A percentile compares a stretch with the other conserved stretches of the same genome.
Conservation (phyloP, 2,113 vertebrate species). For the Sialia sialis region DNA sequence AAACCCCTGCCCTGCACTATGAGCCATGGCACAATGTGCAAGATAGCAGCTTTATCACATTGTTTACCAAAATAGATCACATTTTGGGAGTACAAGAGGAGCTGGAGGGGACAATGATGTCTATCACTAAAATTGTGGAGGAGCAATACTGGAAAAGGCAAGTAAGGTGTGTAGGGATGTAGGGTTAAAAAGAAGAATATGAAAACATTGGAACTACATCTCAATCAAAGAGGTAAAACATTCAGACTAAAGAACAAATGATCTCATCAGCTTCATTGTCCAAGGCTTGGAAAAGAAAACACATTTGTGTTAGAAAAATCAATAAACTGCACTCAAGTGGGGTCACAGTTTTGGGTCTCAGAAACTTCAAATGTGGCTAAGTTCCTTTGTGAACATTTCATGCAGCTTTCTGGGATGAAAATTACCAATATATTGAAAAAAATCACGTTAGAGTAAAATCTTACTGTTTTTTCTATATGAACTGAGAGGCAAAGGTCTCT, state of each 20-base stretch:
- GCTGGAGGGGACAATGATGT: background rate
- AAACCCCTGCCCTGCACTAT: background rate
- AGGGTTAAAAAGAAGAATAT: background rate
- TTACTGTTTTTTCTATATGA: background rate
- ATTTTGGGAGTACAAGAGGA: background rate
- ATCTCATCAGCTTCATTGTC: background rate
- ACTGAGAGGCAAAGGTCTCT: background rate
- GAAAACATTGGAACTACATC: background rate
- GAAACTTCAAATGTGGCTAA: background rate
- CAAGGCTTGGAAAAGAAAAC: background rate
- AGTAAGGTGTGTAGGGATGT: background rate
- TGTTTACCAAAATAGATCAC: rapidly evolving
- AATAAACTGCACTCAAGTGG: background rate
- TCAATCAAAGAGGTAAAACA: background rate
- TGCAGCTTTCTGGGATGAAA: background rate
- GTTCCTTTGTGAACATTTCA: background rate
- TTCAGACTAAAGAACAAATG: background rate
- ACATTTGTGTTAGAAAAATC: background rate
- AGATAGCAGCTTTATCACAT: background rate
- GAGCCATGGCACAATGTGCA: background rate
- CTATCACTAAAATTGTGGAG: background rate
- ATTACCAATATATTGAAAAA: background rate
- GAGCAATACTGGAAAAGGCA: background rate
- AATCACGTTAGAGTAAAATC: background rate
- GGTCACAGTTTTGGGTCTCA: background rate